Evolutionary conservation across 2,888 invertebrate genomes (phyloP), one percentile per base, ranked within the genome.

Genomic region (Melanargia galathea): DNA sequence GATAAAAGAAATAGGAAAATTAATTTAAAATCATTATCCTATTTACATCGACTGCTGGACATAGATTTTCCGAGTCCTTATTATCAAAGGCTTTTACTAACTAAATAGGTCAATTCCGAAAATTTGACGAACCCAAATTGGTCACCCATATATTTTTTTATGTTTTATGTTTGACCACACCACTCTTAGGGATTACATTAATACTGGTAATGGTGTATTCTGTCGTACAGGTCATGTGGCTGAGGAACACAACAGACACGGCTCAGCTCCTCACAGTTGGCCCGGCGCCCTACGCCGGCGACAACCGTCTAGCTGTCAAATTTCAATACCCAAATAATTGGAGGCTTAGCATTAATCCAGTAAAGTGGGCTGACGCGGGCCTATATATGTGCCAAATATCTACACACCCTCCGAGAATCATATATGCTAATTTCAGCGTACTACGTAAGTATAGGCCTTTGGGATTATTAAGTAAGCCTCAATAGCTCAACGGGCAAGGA

Each of bases 311-410:
- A 76, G 91, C 93, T 63, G 92, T 94, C 35, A 93, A 93, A 78
- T 95, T 93, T 78, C 94, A 94, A 81, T 94, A 94, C 78, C 94
- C 94, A 3, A 94, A 94, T 80, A 95, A 95, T 77, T 95, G 94
- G 94, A 90, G 94, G 62, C 86, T 95, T 45, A 92, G 92, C 73
- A 95, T 96, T 77, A 94, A 94, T 78, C 94, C 95, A 60, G 95
- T 95, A 40, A 94, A 94, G 75, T 92, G 92, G 66, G 92, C 94
- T 33, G 96, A 96, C 77, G 94, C 93, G 49, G 96, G 96, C 22
- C 87, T 94, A 62, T 96, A 96, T 79, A 94, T 95, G 93, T 96
- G 96, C 86, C 95, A 96, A 93, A 95, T 96, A 79, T 95, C 95
- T 62, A 96, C 95, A 49, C 95, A 96, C 86, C 96, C 96, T 22